These are phyloP conservation scores for Drosophila pseudoananassae DNA, from an alignment of 1,140 invertebrate genomes.

Conservation along the genomic window DNA sequence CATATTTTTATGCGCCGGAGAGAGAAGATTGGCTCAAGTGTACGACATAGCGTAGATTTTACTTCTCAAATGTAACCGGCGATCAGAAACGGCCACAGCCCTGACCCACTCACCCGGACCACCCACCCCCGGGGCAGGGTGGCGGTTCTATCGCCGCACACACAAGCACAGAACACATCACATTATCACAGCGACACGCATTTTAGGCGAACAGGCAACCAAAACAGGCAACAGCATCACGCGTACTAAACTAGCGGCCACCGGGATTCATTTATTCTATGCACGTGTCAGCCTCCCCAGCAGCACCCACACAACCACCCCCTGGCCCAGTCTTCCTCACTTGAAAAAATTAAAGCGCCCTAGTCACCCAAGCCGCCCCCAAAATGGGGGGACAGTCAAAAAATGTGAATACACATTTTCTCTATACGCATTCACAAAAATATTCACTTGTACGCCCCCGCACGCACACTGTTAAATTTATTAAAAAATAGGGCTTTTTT, in stretches of 20 bases:
- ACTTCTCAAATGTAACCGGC: slow-evolving; percentile 82
- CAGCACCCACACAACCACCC: not conserved
- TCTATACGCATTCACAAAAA: slow-evolving; percentile 19
- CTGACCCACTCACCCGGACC: not conserved
- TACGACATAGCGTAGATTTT: slow-evolving; percentile 78
- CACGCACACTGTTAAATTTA: not conserved
- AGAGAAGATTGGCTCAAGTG: slow-evolving; percentile 78
- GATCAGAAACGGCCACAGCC: slow-evolving; percentile 35
- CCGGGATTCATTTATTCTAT: slow-evolving; percentile 1
- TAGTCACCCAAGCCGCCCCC: slow-evolving; percentile 6
- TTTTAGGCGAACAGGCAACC: slow-evolving; percentile 76
- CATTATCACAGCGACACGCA: slow-evolving; percentile 82
- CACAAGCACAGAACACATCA: slow-evolving; percentile 48
- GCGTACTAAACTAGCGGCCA: slow-evolving; percentile 59
- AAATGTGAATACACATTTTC: slow-evolving; percentile 29
- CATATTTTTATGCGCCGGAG: slow-evolving; percentile 42
- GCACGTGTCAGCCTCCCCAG: not conserved
- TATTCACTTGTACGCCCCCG: not conserved
- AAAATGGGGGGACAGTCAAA: slow-evolving; percentile 5
- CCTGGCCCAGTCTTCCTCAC: not conserved
- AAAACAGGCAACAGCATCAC: slow-evolving; percentile 62
- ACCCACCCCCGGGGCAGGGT: not conserved
- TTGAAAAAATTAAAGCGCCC: not conserved
- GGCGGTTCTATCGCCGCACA: slow-evolving; percentile 14
- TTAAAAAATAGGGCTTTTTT: slow-evolving; percentile 9